Evolutionary conservation across 2,888 invertebrate species (phyloP).

Genomic region (Agrilus mali): DNA sequence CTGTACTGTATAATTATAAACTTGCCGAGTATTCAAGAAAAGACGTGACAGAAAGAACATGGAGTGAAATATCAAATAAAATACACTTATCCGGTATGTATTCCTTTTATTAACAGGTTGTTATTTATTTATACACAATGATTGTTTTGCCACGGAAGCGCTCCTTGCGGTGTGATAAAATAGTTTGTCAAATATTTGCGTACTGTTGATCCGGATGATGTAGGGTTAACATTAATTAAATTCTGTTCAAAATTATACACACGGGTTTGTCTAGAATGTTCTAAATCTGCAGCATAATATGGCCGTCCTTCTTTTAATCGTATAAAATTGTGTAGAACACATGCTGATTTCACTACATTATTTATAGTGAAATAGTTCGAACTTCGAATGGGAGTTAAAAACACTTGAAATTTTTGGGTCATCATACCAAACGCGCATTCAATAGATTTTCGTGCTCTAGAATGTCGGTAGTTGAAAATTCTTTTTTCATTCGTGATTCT

Average conservation of each 20-base stretch:
- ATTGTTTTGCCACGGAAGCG: neutral
- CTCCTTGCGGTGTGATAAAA: neutral
- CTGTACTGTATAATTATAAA: no score
- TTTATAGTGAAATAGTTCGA: neutral
- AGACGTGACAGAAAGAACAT: no score
- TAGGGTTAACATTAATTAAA: neutral
- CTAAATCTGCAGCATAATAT: no score
- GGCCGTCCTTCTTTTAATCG: no score
- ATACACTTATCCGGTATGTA: no score
- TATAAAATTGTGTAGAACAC: neutral
- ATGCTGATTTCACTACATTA: neutral
- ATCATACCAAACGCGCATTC: slow-evolving; percentile 4
- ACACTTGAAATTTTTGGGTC: slow-evolving; percentile 1
- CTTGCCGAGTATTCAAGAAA: no score
- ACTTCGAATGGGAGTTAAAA: neutral
- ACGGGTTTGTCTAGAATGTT: no score
- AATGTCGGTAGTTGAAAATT: slow-evolving; percentile 1
- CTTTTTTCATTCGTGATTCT: neutral
- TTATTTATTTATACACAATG: slow-evolving; percentile 1
- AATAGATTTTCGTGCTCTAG: slow-evolving; percentile 1
- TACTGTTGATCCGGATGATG: neutral
- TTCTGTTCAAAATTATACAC: neutral
- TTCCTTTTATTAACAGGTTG: no score
- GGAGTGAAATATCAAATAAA: no score
- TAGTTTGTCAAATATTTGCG: slow-evolving; percentile 1